phyloP scores from a whole-genome alignment of 2,797 vertebrate species.

The Enteromius unitaeniatus region DNA sequence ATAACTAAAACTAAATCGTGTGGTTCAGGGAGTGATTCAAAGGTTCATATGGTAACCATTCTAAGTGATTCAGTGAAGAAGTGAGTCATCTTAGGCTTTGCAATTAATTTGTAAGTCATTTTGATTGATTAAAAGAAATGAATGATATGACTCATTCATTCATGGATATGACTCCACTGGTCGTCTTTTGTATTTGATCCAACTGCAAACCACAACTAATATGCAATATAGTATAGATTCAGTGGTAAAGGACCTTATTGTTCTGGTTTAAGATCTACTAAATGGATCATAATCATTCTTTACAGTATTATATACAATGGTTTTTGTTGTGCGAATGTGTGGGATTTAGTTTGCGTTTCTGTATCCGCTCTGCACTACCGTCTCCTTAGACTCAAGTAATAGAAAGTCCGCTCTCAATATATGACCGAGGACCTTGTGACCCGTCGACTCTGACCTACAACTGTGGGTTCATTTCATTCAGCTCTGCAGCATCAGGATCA shows the following conservation, averaged over 20 bases:
- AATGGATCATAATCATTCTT: background rate
- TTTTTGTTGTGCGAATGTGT: background rate
- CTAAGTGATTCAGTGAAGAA: background rate
- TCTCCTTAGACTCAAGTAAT: constrained; percentile 18
- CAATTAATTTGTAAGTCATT: background rate
- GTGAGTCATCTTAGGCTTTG: background rate
- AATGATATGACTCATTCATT: background rate
- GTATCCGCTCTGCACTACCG: background rate
- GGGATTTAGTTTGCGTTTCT: background rate
- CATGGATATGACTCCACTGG: background rate
- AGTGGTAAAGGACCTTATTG: background rate
- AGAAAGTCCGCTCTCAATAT: constrained; percentile 21
- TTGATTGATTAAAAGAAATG: background rate
- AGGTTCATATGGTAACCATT: background rate
- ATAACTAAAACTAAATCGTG: background rate
- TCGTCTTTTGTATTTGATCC: background rate
- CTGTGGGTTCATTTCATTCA: constrained; percentile 30
- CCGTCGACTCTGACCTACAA: background rate
- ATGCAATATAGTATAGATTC: background rate
- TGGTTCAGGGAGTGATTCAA: background rate
- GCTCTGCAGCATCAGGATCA: background rate
- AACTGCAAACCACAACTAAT: background rate
- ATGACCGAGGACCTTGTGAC: background rate
- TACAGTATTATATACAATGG: background rate
- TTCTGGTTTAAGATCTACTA: no score